A percentile compares a stretch with the other conserved stretches of the same genome.
Evolutionary conservation across 2,113 vertebrate genomes (phyloP).

Genomic region (Notothenia rossii): DNA sequence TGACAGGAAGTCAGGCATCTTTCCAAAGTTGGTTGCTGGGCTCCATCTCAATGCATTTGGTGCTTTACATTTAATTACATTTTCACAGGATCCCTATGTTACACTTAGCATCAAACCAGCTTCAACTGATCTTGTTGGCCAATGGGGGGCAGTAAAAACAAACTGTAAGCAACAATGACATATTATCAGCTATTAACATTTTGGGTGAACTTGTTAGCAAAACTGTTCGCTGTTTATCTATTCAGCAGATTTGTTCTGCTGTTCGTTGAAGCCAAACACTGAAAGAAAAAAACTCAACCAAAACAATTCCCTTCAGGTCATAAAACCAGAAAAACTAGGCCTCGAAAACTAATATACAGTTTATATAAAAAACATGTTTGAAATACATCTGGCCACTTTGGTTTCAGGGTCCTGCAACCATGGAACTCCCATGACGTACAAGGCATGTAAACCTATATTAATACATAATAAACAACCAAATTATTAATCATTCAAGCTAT

Average conservation of each 20-base stretch:
- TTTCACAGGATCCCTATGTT: background rate
- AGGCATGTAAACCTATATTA: background rate
- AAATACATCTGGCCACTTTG: background rate
- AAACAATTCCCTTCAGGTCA: background rate
- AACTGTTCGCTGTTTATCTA: background rate
- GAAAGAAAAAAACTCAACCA: background rate
- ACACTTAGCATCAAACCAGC: background rate
- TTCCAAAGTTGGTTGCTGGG: constrained; percentile 37
- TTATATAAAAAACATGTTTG: background rate
- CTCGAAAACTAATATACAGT: background rate
- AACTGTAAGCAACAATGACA: background rate
- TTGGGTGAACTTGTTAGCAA: no score
- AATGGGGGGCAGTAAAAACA: background rate
- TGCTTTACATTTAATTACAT: background rate
- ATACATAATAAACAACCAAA: background rate
- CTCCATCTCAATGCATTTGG: constrained; percentile 8
- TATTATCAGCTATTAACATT: background rate
- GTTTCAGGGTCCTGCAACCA: background rate
- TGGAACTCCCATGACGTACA: background rate
- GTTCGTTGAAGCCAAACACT: background rate
- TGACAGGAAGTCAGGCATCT: constrained; percentile 32
- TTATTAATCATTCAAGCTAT: background rate
- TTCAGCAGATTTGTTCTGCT: background rate
- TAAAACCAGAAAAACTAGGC: background rate
- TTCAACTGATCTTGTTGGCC: background rate